phyloP scores from a whole-genome alignment of 2,888 invertebrate species.

The Agrotis puta region DNA sequence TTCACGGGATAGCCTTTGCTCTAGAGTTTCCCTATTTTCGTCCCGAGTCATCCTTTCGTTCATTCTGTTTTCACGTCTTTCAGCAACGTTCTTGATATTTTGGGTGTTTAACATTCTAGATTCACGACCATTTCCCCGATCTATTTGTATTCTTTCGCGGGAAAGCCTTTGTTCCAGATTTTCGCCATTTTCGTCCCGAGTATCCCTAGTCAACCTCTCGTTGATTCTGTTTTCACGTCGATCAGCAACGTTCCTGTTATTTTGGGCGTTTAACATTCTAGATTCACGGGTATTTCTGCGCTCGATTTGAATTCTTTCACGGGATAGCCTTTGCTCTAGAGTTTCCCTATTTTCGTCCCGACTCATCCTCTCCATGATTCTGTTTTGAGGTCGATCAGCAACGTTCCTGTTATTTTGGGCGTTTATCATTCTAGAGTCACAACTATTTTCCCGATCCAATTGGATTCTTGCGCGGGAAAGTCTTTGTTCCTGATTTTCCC shows the following conservation, averaged over 20 bases:
- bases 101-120: neutral
- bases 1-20: constrained; percentile 18
- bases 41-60: constrained; percentile 8
- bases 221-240: constrained; percentile 15
- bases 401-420: neutral
- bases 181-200: neutral
- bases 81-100: neutral
- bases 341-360: constrained; percentile 23
- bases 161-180: constrained; percentile 13
- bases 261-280: constrained; percentile 4
- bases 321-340: constrained; percentile 10
- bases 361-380: constrained; percentile 7
- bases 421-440: constrained; percentile 20
- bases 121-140: constrained; percentile 29
- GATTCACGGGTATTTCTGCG: constrained; percentile 26
- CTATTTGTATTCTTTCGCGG: constrained; percentile 16
- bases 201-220: constrained; percentile 15
- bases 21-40: neutral
- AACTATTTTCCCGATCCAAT: constrained; percentile 22
- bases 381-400: constrained; percentile 4
- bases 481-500: constrained; percentile 15
- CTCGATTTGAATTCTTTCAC: constrained; percentile 13
- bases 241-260: neutral
- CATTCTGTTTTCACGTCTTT: constrained; percentile 11
- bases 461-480: constrained; percentile 16